These are phyloP conservation scores for Dastarcus helophoroides DNA, from an alignment of 2,888 invertebrate genomes.

Conservation along the genomic window DNA sequence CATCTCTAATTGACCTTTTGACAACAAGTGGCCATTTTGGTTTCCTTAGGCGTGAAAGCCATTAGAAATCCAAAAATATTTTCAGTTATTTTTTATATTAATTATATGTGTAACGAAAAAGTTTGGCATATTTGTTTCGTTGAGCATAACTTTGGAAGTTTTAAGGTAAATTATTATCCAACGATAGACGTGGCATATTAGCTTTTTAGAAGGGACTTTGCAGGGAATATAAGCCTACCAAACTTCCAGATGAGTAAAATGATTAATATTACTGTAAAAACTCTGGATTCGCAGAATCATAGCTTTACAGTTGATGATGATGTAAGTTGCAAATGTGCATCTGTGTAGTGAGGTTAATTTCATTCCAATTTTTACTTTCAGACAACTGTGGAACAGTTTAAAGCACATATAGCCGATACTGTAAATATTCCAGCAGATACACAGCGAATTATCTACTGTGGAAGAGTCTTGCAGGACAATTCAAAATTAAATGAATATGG, in stretches of 20 bases:
- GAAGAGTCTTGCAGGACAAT: constrained; percentile 84
- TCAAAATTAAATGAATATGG: constrained; percentile 77
- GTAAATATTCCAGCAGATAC: constrained; percentile 70
- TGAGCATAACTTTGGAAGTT: no score
- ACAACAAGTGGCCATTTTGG: no score
- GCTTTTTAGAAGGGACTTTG: no score
- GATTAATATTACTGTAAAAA: constrained; percentile 82
- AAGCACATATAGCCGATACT: constrained; percentile 63
- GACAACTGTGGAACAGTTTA: constrained; percentile 73
- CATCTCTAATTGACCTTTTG: no score
- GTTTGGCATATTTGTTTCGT: no score
- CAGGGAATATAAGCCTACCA: no score
- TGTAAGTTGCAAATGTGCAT: constrained; percentile 47
- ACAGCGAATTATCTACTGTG: constrained; percentile 88
- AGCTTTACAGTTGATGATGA: constrained; percentile 71
- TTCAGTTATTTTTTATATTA: constrained; percentile 8
- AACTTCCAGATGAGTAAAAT: constrained; percentile 36
- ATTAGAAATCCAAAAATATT: no score
- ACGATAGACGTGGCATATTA: no score
- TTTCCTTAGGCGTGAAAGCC: no score
- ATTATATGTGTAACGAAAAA: background rate
- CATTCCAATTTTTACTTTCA: constrained; percentile 32
- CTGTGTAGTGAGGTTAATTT: background rate
- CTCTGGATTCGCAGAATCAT: constrained; percentile 79
- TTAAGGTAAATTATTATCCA: no score